Evolutionary conservation across 1,140 invertebrate species (phyloP), one percentile per base, ranked within the genome.

Genomic region (Heliothis subflexa): DNA sequence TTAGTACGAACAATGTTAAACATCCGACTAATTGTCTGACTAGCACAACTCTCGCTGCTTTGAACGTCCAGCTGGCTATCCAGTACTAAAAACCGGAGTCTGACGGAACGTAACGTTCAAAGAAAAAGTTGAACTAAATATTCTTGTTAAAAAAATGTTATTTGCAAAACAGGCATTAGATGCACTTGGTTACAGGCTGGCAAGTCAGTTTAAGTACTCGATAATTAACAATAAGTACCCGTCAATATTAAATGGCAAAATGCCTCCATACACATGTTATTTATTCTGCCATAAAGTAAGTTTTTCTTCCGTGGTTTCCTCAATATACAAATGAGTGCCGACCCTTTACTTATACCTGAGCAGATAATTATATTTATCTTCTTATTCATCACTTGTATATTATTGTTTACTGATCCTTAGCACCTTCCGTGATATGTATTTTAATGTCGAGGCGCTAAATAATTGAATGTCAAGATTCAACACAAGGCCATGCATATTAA

Each of bases 371-470:
- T n/a, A 52, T n/a, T n/a, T 52, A 47, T 49, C n/a, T 11, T 25
- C 12, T 14, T 52, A 50, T 68, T 68, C 25, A 68, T 2, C 64
- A 50, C 21, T 62, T 66, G 50, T 50, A 14, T 18, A 68, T 68
- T 18, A 68, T n/a, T 50, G 47, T 68, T 68, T 68, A 50, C 47
- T n/a, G 11, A 68, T 25, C 49, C 64, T 68, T 68, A 68, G 47
- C n/a, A 40, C 25, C 45, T 68, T 50, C 45, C 64, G 45, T 52
- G 64, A 21, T 25, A 68, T 52, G 64, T 40, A 16, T 68, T 68
- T 52, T 68, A 68, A 68, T 68, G 14, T n/a, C 33, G 11, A 5
- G 47, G 47, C 21, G 45, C 62, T 68, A 18, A 68, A 68, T 66
- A 12, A 66, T 40, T 45, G n/a, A 21, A 16, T 66, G 62, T 49